A percentile compares a stretch with the other conserved stretches of the same genome.
Conservation (phyloP, 2,888 invertebrate genomes). For the Mylabris sibirica region DNA sequence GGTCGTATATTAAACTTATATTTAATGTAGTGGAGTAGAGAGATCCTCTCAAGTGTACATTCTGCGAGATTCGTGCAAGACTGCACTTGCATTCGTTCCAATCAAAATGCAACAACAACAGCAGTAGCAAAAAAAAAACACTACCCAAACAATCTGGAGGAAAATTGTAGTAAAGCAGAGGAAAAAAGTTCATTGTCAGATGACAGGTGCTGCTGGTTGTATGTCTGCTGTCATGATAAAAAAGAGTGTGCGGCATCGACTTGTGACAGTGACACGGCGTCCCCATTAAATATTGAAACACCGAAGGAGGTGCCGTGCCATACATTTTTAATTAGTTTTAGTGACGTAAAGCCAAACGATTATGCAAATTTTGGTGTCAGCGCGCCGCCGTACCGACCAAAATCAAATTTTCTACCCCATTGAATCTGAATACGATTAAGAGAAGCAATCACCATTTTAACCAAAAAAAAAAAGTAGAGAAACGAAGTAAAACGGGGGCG, state of each 20-base stretch:
- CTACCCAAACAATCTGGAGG: neutral
- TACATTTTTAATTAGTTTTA: conserved; percentile 59
- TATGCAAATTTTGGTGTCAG: conserved; percentile 58
- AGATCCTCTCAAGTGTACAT: neutral
- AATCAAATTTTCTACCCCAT: conserved; percentile 60
- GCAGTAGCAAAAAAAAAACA: neutral
- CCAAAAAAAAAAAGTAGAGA: neutral
- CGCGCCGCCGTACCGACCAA: conserved; percentile 52
- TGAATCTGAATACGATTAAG: conserved; percentile 59
- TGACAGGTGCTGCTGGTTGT: conserved; percentile 18
- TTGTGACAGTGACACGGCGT: conserved; percentile 40
- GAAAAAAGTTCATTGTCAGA: conserved; percentile 23
- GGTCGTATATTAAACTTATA: conserved; percentile 3
- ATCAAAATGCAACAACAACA: neutral
- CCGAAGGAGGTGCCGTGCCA: conserved; percentile 54
- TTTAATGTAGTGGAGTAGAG: conserved; percentile 2
- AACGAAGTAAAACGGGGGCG: no score
- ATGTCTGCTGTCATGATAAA: conserved; percentile 21
- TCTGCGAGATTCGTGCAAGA: neutral
- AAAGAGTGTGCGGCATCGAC: conserved; percentile 24
- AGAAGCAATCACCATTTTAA: conserved; percentile 46
- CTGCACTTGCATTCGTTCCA: conserved; percentile 2
- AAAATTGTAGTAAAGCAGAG: neutral
- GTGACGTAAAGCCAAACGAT: conserved; percentile 54
- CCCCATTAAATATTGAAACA: conserved; percentile 50